A percentile compares a stretch with the other conserved stretches of the same genome.
Conservation (phyloP, 2,113 vertebrate species). For the Octodon degus region DNA sequence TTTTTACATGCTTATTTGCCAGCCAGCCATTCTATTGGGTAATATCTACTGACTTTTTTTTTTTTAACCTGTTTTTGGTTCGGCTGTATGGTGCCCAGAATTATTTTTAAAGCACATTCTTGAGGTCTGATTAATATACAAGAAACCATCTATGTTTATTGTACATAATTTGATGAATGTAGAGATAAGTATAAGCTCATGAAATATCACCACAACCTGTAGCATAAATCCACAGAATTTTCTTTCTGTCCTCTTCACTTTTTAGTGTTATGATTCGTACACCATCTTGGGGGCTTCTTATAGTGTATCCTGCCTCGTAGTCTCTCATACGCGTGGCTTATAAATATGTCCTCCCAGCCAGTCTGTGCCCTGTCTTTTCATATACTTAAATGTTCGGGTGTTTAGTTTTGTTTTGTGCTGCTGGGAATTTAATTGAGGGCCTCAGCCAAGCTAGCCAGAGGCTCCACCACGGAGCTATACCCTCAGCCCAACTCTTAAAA, state of each 20-base stretch:
- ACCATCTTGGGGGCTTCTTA: not conserved
- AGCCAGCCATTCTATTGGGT: not conserved
- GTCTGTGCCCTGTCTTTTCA: not conserved
- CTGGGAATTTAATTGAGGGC: not conserved
- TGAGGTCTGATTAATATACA: not conserved
- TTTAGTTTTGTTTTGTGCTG: not conserved
- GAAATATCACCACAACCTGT: not conserved
- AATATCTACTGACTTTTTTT: not conserved
- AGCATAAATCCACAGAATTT: not conserved
- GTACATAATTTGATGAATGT: not conserved
- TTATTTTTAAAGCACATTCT: not conserved
- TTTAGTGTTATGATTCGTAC: not conserved
- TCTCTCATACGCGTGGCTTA: not conserved
- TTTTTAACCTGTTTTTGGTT: constrained; percentile 25
- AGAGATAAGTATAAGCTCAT: not conserved
- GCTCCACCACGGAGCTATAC: not conserved
- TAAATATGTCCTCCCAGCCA: constrained; percentile 6
- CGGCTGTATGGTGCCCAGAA: not conserved
- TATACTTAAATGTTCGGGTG: not conserved
- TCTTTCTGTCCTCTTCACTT: not conserved
- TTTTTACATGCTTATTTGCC: constrained; percentile 18
- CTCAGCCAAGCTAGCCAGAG: not conserved
- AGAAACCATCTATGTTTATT: not conserved
- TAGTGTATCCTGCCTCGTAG: not conserved
- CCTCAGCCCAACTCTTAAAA: not conserved